Percentiles rank a stretch among this genome's conserved stretches.
phyloP scores from a whole-genome alignment of 2,797 vertebrate species.

The Semaprochilodus insignis region DNA sequence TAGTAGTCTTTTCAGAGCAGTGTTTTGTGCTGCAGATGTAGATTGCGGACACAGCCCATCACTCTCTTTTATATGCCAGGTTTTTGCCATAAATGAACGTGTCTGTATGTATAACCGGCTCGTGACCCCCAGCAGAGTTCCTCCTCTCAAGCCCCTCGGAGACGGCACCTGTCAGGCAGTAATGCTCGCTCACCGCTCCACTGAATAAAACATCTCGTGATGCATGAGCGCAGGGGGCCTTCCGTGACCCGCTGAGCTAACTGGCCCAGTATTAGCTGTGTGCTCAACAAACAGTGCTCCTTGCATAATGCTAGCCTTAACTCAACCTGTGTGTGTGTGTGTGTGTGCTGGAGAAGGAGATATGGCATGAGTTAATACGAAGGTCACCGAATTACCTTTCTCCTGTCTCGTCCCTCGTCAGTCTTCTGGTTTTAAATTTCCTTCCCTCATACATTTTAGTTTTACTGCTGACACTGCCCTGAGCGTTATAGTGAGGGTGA shows the following conservation, averaged over 20 bases:
- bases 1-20: too few species aligned
- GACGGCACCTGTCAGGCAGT: slow-evolving; percentile 80
- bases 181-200: slow-evolving; percentile 71
- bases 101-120: background rate
- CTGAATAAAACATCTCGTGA: slow-evolving; percentile 87
- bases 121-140: slow-evolving; percentile 71
- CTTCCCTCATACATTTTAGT: too few species aligned
- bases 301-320: slow-evolving; percentile 80
- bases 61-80: background rate
- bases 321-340: slow-evolving; percentile 49
- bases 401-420: slow-evolving; percentile 26
- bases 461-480: too few species aligned
- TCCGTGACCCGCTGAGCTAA: slow-evolving; percentile 84
- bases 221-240: slow-evolving; percentile 82
- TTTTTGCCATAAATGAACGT: background rate
- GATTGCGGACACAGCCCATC: background rate
- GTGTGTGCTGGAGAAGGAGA: too few species aligned
- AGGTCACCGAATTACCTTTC: slow-evolving; percentile 72
- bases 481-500: slow-evolving; percentile 2
- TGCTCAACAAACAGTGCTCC: slow-evolving; percentile 82
- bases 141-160: slow-evolving; percentile 65
- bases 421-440: background rate
- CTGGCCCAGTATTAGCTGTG: slow-evolving; percentile 84
- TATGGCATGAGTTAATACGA: slow-evolving; percentile 61
- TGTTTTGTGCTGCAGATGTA: too few species aligned